Base-by-base conservation (phyloP, 2,113 vertebrate species). In the Lophius piscatorius region DNA sequence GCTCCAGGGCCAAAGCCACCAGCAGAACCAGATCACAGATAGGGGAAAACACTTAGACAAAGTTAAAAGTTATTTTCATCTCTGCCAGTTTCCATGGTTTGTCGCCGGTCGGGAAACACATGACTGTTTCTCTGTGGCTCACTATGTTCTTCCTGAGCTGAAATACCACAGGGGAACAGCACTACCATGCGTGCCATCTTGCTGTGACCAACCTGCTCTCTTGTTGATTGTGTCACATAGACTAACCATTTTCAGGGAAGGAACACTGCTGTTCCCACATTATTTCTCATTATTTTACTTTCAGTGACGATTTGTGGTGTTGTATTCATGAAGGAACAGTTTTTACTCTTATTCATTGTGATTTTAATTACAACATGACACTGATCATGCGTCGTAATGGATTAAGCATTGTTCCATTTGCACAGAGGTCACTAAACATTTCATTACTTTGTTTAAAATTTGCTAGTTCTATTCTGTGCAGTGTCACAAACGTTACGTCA, bases 71-170 rank as follows among this genome's bases (percentile, higher is more conserved):
- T 61, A 63, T 77, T 78, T 75, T 67, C 48, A 50, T 70, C 24
- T 34, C 34, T 36, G 63, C 10, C 14, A 26, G 48, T 70, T 82
- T 76, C 60, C 66, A 57, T 57, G 39, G 48, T 57, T 67, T 57
- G 76, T 68, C 1, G 18, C 13, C 11, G 40, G 52, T 65, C 38
- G 2, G 28, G 48, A 12, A 51, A 36, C n/a, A 14, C 46, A 35
- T 41, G 67, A 73, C 70, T 80, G 74, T 68, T 75, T 42, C 47
- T 63, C 39, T 40, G 63, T 35, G 46, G 60, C 62, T 74, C 48
- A 10, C 18, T 62, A n/a, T 61, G 31, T 26, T 64, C 82, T 87
- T 89, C 80, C 83, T 87, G 83, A 66, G 26, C 60, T 71, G 21
- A 79, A 63, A 76, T 63, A 40, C 71, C 73, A 52, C 76, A 48